Evolutionary conservation across 2,888 invertebrate species (phyloP).

Genomic region (Lissonota sp.): DNA sequence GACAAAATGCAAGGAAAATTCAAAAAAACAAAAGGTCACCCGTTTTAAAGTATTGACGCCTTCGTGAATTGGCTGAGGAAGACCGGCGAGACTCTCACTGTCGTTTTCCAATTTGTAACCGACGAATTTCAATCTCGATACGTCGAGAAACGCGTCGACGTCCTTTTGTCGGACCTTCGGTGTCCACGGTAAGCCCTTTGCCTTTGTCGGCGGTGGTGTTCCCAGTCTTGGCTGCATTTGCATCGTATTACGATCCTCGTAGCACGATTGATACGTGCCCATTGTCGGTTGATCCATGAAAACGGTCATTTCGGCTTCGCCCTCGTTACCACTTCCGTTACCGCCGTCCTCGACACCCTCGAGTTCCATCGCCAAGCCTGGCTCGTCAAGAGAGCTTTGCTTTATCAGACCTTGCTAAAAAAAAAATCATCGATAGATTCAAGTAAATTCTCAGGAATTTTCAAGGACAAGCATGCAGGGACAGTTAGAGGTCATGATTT

Average conservation of each 20-base stretch:
- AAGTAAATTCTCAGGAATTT: no score
- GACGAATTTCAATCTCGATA: constrained; percentile 97
- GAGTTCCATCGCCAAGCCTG: constrained; percentile 85
- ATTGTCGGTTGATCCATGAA: constrained; percentile 75
- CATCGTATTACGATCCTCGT: constrained; percentile 82
- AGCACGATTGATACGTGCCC: constrained; percentile 73
- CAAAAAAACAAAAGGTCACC: no score
- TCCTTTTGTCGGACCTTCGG: constrained; percentile 98
- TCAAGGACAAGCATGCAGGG: no score
- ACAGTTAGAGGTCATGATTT: no score
- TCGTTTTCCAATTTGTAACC: constrained; percentile 96
- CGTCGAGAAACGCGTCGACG: constrained; percentile 95
- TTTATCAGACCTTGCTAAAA: constrained; percentile 91
- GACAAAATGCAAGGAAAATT: no score
- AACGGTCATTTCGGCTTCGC: constrained; percentile 82
- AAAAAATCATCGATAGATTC: no score
- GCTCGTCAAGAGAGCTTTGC: constrained; percentile 95
- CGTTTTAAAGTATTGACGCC: constrained; percentile 95
- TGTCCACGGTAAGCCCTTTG: constrained; percentile 93
- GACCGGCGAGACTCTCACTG: constrained; percentile 94
- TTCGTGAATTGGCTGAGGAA: constrained; percentile 98
- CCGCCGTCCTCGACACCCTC: constrained; percentile 86
- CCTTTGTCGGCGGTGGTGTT: constrained; percentile 83
- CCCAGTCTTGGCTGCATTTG: constrained; percentile 82
- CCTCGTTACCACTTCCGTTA: constrained; percentile 86